Conservation (phyloP, 2,888 invertebrate species). For the Pemphredon lugubris region DNA sequence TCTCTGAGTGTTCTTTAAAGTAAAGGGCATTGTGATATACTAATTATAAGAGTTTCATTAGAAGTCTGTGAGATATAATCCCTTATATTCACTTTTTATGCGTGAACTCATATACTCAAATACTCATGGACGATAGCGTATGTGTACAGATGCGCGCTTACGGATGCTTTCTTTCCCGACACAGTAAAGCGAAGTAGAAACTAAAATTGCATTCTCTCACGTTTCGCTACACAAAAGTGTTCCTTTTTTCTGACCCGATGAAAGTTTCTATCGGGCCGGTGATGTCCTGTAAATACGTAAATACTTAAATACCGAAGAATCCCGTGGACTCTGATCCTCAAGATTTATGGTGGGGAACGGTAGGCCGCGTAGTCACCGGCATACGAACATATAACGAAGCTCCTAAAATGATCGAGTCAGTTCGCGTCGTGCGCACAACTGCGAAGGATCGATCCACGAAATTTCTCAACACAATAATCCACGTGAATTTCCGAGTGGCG, state of each 20-base stretch:
- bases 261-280: slow-evolving; percentile 24
- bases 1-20: too few relatives aligned
- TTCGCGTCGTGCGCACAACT: slow-evolving; percentile 35
- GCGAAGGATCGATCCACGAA: slow-evolving; percentile 3
- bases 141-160: too few relatives aligned
- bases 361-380: slow-evolving; percentile 32
- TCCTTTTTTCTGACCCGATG: slow-evolving; percentile 5
- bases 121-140: too few relatives aligned
- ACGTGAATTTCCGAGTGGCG: slow-evolving; percentile 26
- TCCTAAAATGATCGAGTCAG: slow-evolving; percentile 47
- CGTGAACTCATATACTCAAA: too few relatives aligned
- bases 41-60: too few relatives aligned
- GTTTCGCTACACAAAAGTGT: slow-evolving; percentile 12
- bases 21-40: too few relatives aligned
- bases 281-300: slow-evolving; percentile 46
- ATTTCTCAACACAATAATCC: slow-evolving; percentile 7
- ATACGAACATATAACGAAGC: slow-evolving; percentile 58
- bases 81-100: too few relatives aligned
- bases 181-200: too few relatives aligned
- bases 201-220: too few relatives aligned
- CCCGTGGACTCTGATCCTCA: slow-evolving; percentile 52
- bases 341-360: slow-evolving; percentile 8
- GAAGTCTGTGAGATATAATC: too few relatives aligned
- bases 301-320: slow-evolving; percentile 42
- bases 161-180: too few relatives aligned